Evolutionary conservation across 2,113 vertebrate genomes (phyloP), one percentile per base, ranked within the genome.

Genomic region (Podarcis raffonei): DNA sequence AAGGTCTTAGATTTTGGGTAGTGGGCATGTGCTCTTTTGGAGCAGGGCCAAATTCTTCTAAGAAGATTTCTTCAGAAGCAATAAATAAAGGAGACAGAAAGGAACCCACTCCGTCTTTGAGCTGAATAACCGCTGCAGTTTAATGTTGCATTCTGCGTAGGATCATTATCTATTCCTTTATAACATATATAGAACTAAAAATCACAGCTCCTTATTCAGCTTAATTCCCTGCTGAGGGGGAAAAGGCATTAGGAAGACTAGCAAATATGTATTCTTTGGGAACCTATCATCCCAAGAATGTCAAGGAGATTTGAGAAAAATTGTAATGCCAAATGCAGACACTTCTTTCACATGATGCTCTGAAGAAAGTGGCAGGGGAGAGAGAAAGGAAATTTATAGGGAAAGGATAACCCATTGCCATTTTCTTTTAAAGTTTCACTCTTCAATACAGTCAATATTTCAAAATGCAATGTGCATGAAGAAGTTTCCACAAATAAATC

Each of bases 1-100:
- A n/a, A 30, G 20, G 68, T 30, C 81, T 27, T n/a, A 57, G 12
- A 35, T 37, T 6, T 37, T 68, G 25, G 25, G 66, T 27, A 2
- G 9, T 74, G 42, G 6, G 3, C n/a, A 97, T 98, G 97, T 98
- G 98, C 97, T 98, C 97, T 98, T 98, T 98, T 97, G 83, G 83
- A 96, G 95, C 95, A 96, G 97, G 94, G 92, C 94, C 6, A 96
- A 89, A 81, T 89, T 23, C 37, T 62, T 89, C 94, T 92, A 79
- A 83, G 62, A 18, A 88, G 42, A 27, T 89, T 92, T 91, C 81
- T 86, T 84, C 89, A 89, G 95, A 94, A 88, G 74, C 72, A 87
- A n/a, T 78, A 68, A 16, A 89, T 89, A 91, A 90, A 39, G 93
- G 92, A 95, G 90, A 79, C 92, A 93, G 95, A 42, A 85, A 93